Conservation (phyloP, 2,113 vertebrate genomes). For the Mobula birostris region DNA sequence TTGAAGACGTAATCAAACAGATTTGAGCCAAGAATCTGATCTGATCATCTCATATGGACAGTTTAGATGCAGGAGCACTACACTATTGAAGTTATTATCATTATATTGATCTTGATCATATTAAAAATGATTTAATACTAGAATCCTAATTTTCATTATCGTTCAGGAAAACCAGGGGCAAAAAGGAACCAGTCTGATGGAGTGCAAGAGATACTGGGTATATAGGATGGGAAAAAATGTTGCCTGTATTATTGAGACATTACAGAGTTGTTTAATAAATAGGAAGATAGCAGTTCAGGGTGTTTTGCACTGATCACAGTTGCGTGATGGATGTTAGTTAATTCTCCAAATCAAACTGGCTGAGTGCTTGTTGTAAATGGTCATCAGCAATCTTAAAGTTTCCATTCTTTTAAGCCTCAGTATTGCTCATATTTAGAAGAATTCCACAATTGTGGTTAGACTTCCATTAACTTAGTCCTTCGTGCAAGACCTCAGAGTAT, state of each 20-base stretch:
- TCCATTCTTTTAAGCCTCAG: neutral
- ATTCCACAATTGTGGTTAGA: neutral
- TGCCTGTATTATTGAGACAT: neutral
- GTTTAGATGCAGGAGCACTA: neutral
- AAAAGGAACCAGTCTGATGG: neutral
- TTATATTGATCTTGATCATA: neutral
- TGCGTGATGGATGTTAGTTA: no score
- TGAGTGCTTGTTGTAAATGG: neutral
- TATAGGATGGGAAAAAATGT: neutral
- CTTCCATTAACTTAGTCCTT: neutral
- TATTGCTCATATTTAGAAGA: neutral
- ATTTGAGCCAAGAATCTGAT: neutral
- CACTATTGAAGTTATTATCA: neutral
- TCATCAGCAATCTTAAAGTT: neutral
- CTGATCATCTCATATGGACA: neutral
- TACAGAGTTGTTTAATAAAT: neutral
- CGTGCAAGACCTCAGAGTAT: neutral
- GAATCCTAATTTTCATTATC: neutral
- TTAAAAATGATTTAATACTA: neutral
- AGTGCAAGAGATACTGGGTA: neutral
- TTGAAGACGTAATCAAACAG: neutral
- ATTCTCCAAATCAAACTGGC: neutral
- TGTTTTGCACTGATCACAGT: neutral
- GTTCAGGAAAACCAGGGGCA: neutral
- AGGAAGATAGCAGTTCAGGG: neutral